Base-by-base conservation (phyloP, 2,113 vertebrate species). In the Bucco capensis region DNA sequence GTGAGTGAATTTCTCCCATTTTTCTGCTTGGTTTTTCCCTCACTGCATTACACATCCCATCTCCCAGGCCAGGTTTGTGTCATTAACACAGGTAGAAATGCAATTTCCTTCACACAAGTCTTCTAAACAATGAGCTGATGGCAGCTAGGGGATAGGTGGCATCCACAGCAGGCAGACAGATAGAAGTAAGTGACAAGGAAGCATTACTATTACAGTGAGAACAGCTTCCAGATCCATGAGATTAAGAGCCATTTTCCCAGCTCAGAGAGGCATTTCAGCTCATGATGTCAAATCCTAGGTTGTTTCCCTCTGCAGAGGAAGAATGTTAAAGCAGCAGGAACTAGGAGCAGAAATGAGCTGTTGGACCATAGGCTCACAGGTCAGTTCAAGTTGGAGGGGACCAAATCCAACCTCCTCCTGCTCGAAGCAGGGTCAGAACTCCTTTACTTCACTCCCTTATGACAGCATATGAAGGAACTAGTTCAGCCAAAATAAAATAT, bases 11-110 rank as follows among this genome's bases (percentile, higher is more conserved):
- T 93, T 18, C 4, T 42, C 38, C 19, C 44, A n/a, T n/a, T 86
- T 89, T 90, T 72, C 40, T 96, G 88, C 53, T 74, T 61, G 69
- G 80, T 35, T 78, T 8, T 49, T 91, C 37, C 66, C 66, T 93
- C 91, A 50, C 97, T 97, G 93, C 96, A 97, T 98, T 97, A 97
- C 94, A 97, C 94, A 89, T 95, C 97, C 96, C 92, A 92, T 95
- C 94, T 86, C 89, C 94, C 96, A 88, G 95, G 95, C 97, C 95
- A 91, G 49, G 27, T 31, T 62, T 88, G 33, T 56, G 54, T 81
- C 46, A 69, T 56, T 90, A 88, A 46, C 56, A 64, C 51, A 51
- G 81, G 17, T 69, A 91, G 78, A 87, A 93, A 88, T 50, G 42
- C 4, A 73, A 49, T 83, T 91, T 88, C 67, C 57, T 30, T 62